Conservation (phyloP, 2,888 invertebrate species). For the Acanthacorydalis orientalis region DNA sequence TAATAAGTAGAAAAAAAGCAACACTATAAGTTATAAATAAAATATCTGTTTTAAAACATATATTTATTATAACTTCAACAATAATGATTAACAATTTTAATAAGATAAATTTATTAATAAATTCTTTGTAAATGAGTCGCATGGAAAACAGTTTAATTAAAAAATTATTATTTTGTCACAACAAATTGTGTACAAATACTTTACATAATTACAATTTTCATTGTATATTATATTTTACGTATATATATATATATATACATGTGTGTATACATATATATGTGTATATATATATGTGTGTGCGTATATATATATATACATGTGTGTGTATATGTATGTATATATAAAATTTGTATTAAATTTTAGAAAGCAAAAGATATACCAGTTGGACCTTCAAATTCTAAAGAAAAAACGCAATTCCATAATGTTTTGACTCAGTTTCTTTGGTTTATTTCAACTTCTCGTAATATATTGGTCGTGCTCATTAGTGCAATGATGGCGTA, state of each 20-base stretch:
- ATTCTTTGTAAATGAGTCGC: no score
- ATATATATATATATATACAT: no score
- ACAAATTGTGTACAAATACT: no score
- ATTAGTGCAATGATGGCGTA: conserved; percentile 48
- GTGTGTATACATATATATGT: background rate
- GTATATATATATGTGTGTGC: background rate
- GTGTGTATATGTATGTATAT: background rate
- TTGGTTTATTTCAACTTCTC: conserved; percentile 56
- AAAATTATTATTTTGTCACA: no score
- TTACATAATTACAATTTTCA: no score
- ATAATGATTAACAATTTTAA: no score
- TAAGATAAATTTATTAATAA: no score
- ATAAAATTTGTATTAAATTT: conserved; percentile 9
- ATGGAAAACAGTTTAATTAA: no score
- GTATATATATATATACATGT: background rate
- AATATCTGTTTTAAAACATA: no score
- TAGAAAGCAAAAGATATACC: conserved; percentile 58
- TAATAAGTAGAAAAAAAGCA: no score
- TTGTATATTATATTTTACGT: background rate
- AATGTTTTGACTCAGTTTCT: conserved; percentile 34
- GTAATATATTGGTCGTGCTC: conserved; percentile 62
- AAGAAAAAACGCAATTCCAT: conserved; percentile 28
- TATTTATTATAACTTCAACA: no score
- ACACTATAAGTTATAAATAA: no score
- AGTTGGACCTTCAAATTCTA: conserved; percentile 26